These are phyloP conservation scores for Suricata suricatta DNA, from an alignment of 2,113 vertebrate species.

Conservation along the genomic window DNA sequence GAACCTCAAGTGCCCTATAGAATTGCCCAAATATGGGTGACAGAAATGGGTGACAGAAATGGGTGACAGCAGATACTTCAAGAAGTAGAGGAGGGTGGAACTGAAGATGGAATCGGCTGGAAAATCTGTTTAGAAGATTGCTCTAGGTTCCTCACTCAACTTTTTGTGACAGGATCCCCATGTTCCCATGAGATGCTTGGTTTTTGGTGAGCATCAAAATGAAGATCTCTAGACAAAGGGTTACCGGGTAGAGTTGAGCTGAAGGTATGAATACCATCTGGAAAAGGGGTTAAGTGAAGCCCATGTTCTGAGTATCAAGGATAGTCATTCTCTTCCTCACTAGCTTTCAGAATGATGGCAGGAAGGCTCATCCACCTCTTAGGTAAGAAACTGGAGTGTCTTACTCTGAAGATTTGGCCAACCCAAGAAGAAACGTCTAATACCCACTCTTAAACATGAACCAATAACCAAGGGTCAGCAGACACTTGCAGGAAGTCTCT, in stretches of 20 bases:
- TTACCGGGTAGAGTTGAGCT: not conserved
- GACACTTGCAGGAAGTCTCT: not conserved
- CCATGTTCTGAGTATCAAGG: not conserved
- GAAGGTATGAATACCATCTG: not conserved
- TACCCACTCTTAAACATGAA: not conserved
- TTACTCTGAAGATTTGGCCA: not conserved
- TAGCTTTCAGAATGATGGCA: not conserved
- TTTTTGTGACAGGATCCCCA: not conserved
- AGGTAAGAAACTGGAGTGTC: not conserved
- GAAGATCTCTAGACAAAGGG: not conserved
- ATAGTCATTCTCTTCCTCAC: not conserved
- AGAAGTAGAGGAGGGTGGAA: not conserved
- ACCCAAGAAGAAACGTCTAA: conserved; percentile 27
- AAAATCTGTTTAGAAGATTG: not conserved
- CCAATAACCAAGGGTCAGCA: not conserved
- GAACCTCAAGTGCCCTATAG: not conserved
- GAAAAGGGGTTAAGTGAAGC: not conserved
- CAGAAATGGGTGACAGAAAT: not conserved
- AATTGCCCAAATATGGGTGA: not conserved
- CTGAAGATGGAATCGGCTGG: not conserved
- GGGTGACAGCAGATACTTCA: not conserved
- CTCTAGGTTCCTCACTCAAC: not conserved
- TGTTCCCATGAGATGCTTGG: not conserved
- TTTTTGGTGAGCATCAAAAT: not conserved
- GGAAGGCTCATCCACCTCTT: not conserved